Conservation (phyloP, 2,797 vertebrate genomes). For the Tapera naevia region DNA sequence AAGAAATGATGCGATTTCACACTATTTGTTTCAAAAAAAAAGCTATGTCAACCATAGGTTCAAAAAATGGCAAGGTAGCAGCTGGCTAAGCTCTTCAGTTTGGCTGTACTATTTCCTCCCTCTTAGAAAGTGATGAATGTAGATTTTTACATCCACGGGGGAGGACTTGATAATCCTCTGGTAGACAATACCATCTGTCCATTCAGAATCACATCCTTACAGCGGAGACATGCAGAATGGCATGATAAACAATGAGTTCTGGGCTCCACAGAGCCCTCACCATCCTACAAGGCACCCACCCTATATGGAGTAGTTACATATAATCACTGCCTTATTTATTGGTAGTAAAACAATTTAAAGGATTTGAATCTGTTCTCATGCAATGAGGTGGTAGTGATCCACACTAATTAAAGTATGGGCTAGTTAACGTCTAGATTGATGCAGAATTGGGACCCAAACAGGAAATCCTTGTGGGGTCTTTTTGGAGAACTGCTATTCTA, state of each 20-base stretch:
- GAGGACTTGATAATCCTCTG: slow-evolving; percentile 34
- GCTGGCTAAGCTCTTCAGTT: slow-evolving; percentile 14
- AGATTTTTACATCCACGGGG: slow-evolving; percentile 6
- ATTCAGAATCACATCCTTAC: slow-evolving; percentile 27
- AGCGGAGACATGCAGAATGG: neutral
- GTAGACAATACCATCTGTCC: slow-evolving; percentile 56
- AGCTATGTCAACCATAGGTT: neutral
- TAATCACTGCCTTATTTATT: neutral
- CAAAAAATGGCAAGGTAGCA: slow-evolving; percentile 28
- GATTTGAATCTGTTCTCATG: neutral
- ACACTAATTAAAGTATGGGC: neutral
- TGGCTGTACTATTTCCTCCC: neutral
- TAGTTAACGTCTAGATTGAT: neutral
- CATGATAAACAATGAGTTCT: neutral
- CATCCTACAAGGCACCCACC: neutral
- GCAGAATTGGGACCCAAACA: neutral
- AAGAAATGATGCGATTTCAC: neutral
- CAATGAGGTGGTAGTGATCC: neutral
- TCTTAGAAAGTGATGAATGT: slow-evolving; percentile 42
- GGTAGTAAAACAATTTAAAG: neutral
- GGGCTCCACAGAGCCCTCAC: neutral
- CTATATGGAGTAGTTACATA: rapidly evolving
- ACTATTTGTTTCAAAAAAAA: neutral
- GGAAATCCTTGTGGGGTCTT: neutral
- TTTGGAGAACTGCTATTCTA: neutral